Evolutionary conservation across 23 tunicate species (phyloP), one percentile per base, ranked within the genome.

Genomic region (Styela plicata): DNA sequence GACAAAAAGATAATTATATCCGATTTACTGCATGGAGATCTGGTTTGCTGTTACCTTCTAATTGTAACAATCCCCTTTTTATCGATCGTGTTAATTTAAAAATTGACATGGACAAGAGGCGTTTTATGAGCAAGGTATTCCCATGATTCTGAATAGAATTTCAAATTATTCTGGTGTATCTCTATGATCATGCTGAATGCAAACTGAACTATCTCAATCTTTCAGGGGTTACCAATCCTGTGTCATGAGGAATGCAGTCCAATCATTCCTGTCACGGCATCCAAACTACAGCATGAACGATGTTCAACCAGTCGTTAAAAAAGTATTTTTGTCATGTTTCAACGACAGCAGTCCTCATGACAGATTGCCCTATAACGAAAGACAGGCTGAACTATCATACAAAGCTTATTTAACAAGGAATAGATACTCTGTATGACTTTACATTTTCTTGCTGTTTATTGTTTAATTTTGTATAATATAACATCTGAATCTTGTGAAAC

Each of bases 311-410:
- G 24, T 93, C 1, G 57, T 84, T 33, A 75, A 84, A 2, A 69
- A 88, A 63, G 80, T 88, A 2, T 93, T 93, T 84, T 52, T 78
- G 26, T 73, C 98, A 7, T 93, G 98, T 77, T 93, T 84, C 34
- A 69, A 77, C 29, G 98, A 93, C 37, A 31, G 63, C 81, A 75
- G 68, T 61, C 98, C 98, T 20, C 87, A 85, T 80, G 98, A 93
- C 74, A 31, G 87, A 74, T 33, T 93, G 36, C 93, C 94, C 2
- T 82, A 89, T 27, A 68, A 82, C 27, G 63, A 74, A 17, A 84
- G 76, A 35, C 93, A 93, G 24, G 93, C 93, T 7, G 81, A 88
- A 36, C 71, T 88, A 3, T 81, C 98, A 5, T 82, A 73, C 36
- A 82, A 82, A 80, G 90, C 87, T 63, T 87, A 92, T 69, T 26